Evolutionary conservation across 1,140 invertebrate species (phyloP), one percentile per base, ranked within the genome.

Genomic region (Cotesia chilonis): DNA sequence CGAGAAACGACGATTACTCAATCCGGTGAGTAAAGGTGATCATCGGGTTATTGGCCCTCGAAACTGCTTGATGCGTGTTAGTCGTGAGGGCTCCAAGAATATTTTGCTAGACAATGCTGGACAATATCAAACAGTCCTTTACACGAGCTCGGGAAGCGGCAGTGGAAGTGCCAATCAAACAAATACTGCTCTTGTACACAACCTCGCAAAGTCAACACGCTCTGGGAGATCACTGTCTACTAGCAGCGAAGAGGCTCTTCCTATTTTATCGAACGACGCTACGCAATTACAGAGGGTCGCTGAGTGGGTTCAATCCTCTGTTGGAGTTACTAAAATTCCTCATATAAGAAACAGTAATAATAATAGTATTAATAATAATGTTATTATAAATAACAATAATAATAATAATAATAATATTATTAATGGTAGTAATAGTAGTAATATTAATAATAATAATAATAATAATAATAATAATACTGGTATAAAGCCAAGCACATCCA

Each of bases 41-140:
- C 38, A 81, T 75, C 38, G 85, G 71, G 59, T 83, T 36, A 86
- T 86, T 6, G 91, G 92, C 6, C 91, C 93, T 0, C 88, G 92
- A 71, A 91, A 92, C 74, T 94, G 92, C 78, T 91, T 93, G 6
- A 88, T 94, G 74, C 86, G 91, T 36, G 87, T 94, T 68, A 92
- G 92, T 75, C 89, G 89, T 4, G 55, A 68, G 1, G 92, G 92
- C 0, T 92, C 92, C 4, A 94, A 92, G 78, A 94, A 94, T 80
- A 93, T 94, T 76, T 82, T 94, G 1, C 81, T 94, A 7, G 93
- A 94, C 81, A 94, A 93, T 78, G 91, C 90, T 17, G 90, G 92
- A 67, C 90, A 91, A 41, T 90, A 90, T 77, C 85, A 89, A 67
- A 89, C 92, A 0, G 89, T 93, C 12, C 85, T 93, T 57, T 93